A percentile compares a stretch with the other conserved stretches of the same genome.
phyloP scores from a whole-genome alignment of 92 coral and sea anemone species.

The Parazoanthus atlanticus region DNA sequence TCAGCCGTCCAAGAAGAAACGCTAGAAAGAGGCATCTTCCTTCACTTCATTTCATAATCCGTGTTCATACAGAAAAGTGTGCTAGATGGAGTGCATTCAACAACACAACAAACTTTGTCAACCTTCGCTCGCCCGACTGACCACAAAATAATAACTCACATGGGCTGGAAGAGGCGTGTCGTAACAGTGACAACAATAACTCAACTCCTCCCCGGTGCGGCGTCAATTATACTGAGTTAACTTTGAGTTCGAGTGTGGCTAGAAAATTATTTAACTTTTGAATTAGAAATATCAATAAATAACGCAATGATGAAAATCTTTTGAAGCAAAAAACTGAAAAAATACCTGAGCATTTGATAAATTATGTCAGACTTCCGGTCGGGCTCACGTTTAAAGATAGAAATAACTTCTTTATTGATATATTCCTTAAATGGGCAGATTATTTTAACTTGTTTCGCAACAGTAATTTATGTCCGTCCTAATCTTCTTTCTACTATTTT shows the following conservation, averaged over 20 bases:
- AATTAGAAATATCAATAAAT: background rate
- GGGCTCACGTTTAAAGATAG: background rate
- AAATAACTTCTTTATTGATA: background rate
- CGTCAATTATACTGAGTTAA: background rate
- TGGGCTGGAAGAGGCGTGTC: conserved; percentile 37
- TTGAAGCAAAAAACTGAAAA: background rate
- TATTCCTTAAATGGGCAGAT: background rate
- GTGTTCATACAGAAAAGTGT: conserved; percentile 30
- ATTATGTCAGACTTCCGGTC: background rate
- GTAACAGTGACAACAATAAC: background rate
- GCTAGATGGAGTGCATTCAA: conserved; percentile 1
- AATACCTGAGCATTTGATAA: background rate
- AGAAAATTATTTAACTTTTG: too few relatives aligned
- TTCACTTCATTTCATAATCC: conserved; percentile 34
- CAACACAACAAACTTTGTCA: background rate
- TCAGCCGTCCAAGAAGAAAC: conserved; percentile 42
- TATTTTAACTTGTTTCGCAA: background rate
- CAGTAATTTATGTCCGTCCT: background rate
- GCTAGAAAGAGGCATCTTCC: conserved; percentile 34
- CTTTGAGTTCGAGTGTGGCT: background rate
- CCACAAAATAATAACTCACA: conserved; percentile 19
- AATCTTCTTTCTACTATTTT: too few relatives aligned
- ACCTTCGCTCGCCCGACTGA: conserved; percentile 15
- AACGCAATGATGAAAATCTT: background rate
- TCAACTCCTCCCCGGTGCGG: conserved; percentile 27